Base-by-base conservation (phyloP, 2,797 vertebrate species). In the Chaetodon trifasciatus region DNA sequence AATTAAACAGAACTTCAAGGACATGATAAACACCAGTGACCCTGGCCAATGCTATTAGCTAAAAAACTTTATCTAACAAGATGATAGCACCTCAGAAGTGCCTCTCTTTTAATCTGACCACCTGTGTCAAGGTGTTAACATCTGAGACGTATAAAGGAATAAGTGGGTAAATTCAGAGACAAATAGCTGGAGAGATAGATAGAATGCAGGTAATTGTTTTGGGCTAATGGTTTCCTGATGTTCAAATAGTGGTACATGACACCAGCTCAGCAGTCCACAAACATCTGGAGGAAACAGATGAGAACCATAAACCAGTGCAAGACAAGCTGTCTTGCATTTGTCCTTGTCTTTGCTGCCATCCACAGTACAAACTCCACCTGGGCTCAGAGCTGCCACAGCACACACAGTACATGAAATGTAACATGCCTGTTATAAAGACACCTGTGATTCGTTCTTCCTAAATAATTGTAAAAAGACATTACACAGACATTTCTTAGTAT, bases 71-170 rank as follows among this genome's bases (percentile, higher is more conserved):
- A 46, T 63, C 28, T 12, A 62, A 56, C 23, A 44, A 61, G n/a
- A n/a, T 46, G 42, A 66, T 61, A 74, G 61, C 67, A 44, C 55
- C 55, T 62, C 10, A 53, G 16, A 79, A 60, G 66, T 52, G 10
- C n/a, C 42, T 73, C 66, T 79, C 46, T 87, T 82, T 82, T 79
- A 6, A 46, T 67, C 10, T 28, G 50, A 32, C 76, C 69, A 86
- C 83, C 84, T 87, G 80, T 79, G 82, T 85, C 56, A 76, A 81
- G 64, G 69, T 81, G 81, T 81, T 68, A 88, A 91, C 89, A 81
- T 78, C 75, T 85, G 86, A 93, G 82, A 90, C 78, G 71, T 71
- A 85, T 91, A 86, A 90, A 74, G 46, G 68, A 76, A 86, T 87
- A 86, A 90, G 88, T 88, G 89, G 58, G 4, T 52, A 10, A 28